Base-by-base conservation (phyloP, 2,888 invertebrate genomes). In the Aporophyla nigra region DNA sequence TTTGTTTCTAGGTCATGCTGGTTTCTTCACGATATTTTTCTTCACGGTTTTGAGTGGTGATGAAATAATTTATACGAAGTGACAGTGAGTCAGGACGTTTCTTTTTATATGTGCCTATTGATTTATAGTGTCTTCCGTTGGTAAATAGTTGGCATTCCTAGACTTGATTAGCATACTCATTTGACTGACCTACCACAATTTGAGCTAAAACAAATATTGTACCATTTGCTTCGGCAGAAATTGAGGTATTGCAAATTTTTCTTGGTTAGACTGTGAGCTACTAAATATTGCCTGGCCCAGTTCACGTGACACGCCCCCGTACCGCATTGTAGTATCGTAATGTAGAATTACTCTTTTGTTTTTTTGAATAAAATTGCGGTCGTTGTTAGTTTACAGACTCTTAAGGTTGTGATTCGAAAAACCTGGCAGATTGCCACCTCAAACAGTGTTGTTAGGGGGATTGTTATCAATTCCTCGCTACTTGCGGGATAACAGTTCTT, bases 181-280 rank as follows among this genome's bases (percentile, higher is more conserved):
- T n/a, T 16, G 10, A 46, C 54, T 66, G 78, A 77, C 65, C 66
- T 66, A 54, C 21, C 61, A 12, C 78, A 78, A 72, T 24, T 27
- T 72, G 40, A 56, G 49, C 16, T 9, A 27, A n/a, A 63, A n/a
- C 10, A 33, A n/a, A 40, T 62, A 33, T n/a, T 12, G 19, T 33
- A 21, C 10, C 10, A 19, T 33, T 33, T 21, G 33, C 33, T 21
- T 33, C 21, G 59, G 1, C 6, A 33, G 19, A 59, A 33, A 21
- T 33, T 56, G n/a, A 54, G 54, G 54, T 54, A 54, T 33, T 33
- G 3, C 6, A 21, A n/a, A 40, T 40, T 33, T 21, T 49, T 71
- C 24, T 51, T 54, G n/a, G 4, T 10, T 5, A 49, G 24, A 43
- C 27, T 19, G 21, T 12, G 21, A 16, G 10, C 53, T 63, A 43